Evolutionary conservation across 2,888 invertebrate species (phyloP), one percentile per base, ranked within the genome.

Genomic region (Heteromyza rotundicornis): DNA sequence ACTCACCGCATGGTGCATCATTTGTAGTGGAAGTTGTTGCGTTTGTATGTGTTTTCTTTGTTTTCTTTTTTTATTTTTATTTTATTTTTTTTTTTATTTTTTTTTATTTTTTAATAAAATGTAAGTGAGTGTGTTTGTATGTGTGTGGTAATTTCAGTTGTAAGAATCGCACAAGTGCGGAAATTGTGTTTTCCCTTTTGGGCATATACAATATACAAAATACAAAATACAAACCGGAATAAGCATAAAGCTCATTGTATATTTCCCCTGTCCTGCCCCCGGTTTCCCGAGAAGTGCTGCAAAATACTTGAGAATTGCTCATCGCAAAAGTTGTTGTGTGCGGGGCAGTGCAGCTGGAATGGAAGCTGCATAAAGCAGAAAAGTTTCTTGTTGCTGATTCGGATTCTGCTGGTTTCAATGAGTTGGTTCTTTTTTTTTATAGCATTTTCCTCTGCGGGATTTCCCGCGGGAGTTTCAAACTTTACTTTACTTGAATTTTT

Each of bases 141-240:
- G 27, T 27, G 27, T 27, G 27, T 40, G n/a, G 40, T 40, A 40
- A 40, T 40, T 40, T 40, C 40, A 40, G 40, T 40, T 40, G 40
- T 40, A 27, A 27, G 27, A 27, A 27, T 27, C 27, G 27, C 10
- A 40, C 40, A 40, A 40, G 40, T 40, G 40, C 40, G 16, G 40
- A 40, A 40, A 16, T 24, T 2, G 27, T 53, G 23, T 53, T 53
- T 24, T 53, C 23, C 32, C 36, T 35, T 20, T 36, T 10, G 40
- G 14, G 40, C 40, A 40, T 40, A n/a, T n/a, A 40, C 40, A 40
- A 40, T 51, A 8, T 24, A 51, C 51, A 24, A 51, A 51, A 51
- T 51, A 17, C 27, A 19, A 53, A 32, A 53, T 53, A 19, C 17
- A 22, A 24, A 14, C 20, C n/a, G 51, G 23, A 51, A n/a, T 24